Conservation (phyloP, 1,140 invertebrate genomes). For the Eumaeus atala region DNA sequence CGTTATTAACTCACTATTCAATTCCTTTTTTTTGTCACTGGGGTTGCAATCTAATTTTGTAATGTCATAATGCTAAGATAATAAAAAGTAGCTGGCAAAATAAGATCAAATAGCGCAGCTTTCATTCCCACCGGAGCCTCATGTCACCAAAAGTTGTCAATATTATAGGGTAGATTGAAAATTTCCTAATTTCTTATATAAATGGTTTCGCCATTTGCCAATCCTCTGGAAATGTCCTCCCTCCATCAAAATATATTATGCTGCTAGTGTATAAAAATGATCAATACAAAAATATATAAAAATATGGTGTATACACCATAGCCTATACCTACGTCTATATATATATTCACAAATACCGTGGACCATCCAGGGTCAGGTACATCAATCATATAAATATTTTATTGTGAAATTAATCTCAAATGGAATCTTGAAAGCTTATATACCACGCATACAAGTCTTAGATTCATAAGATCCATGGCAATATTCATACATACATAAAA, state of each 20-base stretch:
- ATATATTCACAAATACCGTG: slow-evolving; percentile 23
- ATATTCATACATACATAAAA: neutral
- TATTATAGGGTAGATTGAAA: too few species aligned
- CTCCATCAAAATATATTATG: slow-evolving; percentile 16
- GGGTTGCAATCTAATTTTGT: too few species aligned
- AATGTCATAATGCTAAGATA: too few species aligned
- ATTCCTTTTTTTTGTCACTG: too few species aligned
- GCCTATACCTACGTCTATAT: slow-evolving; percentile 23
- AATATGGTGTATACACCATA: slow-evolving; percentile 25
- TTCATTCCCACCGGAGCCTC: too few species aligned
- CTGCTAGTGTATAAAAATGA: slow-evolving; percentile 22
- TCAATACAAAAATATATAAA: slow-evolving; percentile 31
- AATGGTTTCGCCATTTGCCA: neutral
- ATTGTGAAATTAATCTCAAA: slow-evolving; percentile 12
- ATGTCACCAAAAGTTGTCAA: too few species aligned
- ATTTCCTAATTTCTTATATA: too few species aligned
- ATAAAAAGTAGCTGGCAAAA: too few species aligned
- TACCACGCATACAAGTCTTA: slow-evolving; percentile 1
- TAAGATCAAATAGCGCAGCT: too few species aligned
- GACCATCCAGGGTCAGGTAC: slow-evolving; percentile 10
- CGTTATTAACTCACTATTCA: too few species aligned
- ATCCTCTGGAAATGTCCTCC: neutral
- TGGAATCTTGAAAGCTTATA: neutral
- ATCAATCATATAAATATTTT: slow-evolving; percentile 12
- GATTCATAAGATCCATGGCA: slow-evolving; percentile 1